These are phyloP conservation scores for Candidula unifasciata DNA, from an alignment of 2,888 invertebrate genomes.

Conservation along the genomic window DNA sequence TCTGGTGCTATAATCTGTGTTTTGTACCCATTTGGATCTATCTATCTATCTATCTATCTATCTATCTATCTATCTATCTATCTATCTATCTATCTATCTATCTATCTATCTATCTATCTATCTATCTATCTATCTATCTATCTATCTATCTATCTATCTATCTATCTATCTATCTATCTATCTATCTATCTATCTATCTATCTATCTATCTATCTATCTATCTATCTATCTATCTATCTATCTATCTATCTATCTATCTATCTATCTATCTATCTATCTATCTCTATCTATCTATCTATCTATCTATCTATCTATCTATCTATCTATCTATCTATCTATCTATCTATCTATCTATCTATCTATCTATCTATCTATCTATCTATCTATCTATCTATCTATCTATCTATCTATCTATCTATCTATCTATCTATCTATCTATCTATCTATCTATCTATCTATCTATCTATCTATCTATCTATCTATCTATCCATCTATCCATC, in stretches of 20 bases:
- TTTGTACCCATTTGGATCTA: not conserved
- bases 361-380: conserved; percentile 8
- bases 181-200: too few relatives aligned
- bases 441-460: conserved; percentile 1
- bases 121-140: conserved; percentile 15
- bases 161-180: not conserved
- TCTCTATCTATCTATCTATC: too few relatives aligned
- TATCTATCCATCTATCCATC: too few relatives aligned
- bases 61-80: conserved; percentile 5
- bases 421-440: conserved; percentile 8
- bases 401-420: conserved; percentile 8
- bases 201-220: too few relatives aligned
- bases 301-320: too few relatives aligned
- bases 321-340: not conserved
- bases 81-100: conserved; percentile 15
- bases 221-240: too few relatives aligned
- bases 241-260: too few relatives aligned
- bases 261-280: too few relatives aligned
- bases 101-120: conserved; percentile 15
- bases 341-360: conserved; percentile 8
- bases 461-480: not conserved
- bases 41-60: not conserved
- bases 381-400: conserved; percentile 8
- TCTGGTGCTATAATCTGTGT: too few relatives aligned
- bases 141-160: conserved; percentile 15